Conservation (phyloP, 2,888 invertebrate genomes). For the Anthophora plumipes region DNA sequence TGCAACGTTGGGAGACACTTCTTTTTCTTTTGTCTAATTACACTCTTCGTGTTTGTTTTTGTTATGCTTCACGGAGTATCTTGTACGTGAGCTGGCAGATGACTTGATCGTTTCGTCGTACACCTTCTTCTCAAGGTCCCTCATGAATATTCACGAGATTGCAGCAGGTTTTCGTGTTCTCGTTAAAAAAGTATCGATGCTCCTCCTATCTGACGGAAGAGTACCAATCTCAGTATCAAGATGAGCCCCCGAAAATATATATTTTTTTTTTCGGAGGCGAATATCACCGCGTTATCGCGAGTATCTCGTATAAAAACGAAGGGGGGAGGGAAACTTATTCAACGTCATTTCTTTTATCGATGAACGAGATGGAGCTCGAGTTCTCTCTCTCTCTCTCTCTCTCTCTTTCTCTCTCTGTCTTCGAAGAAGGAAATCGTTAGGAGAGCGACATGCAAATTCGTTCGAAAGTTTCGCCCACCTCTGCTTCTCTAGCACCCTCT, state of each 20-base stretch:
- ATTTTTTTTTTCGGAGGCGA: conserved; percentile 47
- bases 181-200: conserved; percentile 40
- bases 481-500: conserved; percentile 70
- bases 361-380: conserved; percentile 70
- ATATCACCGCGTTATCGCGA: conserved; percentile 60
- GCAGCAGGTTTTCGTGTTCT: conserved; percentile 2
- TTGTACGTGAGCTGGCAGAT: background rate
- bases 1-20: too few species aligned
- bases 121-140: background rate
- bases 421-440: conserved; percentile 82
- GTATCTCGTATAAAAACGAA: conserved; percentile 63
- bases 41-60: background rate
- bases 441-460: conserved; percentile 82
- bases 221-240: conserved; percentile 50
- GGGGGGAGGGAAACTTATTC: conserved; percentile 65
- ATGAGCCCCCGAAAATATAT: conserved; percentile 56
- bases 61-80: background rate
- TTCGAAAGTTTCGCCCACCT: conserved; percentile 78
- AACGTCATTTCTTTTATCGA: conserved; percentile 75
- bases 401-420: too few species aligned
- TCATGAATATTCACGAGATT: conserved; percentile 29
- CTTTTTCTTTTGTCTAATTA: background rate
- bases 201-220: conserved; percentile 24
- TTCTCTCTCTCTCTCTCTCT: too few species aligned
- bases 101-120: background rate